Base-by-base conservation (phyloP, 2,888 invertebrate species). In the Corbicula japonica region DNA sequence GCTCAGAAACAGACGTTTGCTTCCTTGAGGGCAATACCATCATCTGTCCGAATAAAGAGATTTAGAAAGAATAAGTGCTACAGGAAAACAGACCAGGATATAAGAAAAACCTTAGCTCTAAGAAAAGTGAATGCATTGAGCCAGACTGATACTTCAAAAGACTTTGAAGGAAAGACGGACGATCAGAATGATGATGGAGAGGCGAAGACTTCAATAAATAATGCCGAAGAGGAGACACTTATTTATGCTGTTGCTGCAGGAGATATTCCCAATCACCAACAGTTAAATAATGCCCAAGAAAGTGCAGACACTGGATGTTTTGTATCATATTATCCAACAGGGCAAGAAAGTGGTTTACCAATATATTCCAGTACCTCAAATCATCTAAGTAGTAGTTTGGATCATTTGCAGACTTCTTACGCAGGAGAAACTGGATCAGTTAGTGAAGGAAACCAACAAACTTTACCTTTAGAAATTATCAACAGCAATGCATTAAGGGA, bases 61-160 rank as follows among this genome's bases (percentile, higher is more conserved):
- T 85, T 89, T 82, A 72, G 89, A 21, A 84, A 85, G 6, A 86
- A 86, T 63, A 79, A 88, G 80, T 86, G 83, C 48, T 86, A 86
- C 41, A 73, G 87, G 44, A 68, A 85, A n/a, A 48, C 21, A n/a
- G 69, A 70, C 21, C 73, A 76, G 30, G 38, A 73, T 60, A 56
- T 65, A 0, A 41, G 52, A 32, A 46, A 69, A n/a, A 69, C 52
- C 23, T 26, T 65, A 21, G 65, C 50, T 18, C n/a, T n/a, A n/a
- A n/a, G n/a, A n/a, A n/a, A n/a, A n/a, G n/a, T n/a, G n/a, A n/a
- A n/a, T n/a, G n/a, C n/a, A n/a, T n/a, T n/a, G n/a, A n/a, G n/a
- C n/a, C n/a, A n/a, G n/a, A n/a, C n/a, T n/a, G 23, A 32, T 5
- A 34, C 63, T n/a, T 6, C 32, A 8, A 54, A 5, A 30, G 54